Base-by-base conservation (phyloP, 2,888 invertebrate genomes). In the Zygothrica quintamaculata region DNA sequence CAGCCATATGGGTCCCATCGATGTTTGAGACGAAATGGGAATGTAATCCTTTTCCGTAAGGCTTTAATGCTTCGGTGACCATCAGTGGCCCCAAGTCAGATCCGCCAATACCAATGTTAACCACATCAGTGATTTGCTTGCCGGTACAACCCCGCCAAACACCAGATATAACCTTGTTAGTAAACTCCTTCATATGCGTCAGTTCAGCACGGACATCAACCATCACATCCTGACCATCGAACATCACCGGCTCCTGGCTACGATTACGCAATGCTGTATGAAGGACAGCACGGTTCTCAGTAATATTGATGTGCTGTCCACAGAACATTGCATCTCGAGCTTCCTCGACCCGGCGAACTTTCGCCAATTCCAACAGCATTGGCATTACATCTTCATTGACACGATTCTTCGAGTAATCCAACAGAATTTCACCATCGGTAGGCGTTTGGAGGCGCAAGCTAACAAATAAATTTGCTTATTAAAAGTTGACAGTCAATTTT, bases 61-160 rank as follows among this genome's bases (percentile, higher is more conserved):
- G 96, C 87, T 98, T 97, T 51, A 99, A 92, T 0, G 99, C 98
- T 92, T 99, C 99, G 0, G 99, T 99, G 37, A 99, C 99, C 99
- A 99, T 99, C 42, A 98, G 92, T 0, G 99, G 99, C 1, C 99
- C 99, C 89, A 99, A 93, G 92, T 99, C 99, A 0, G 99, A 99
- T 31, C 99, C 99, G 26, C 99, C 99, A 88, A 99, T 99, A 62
- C 99, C 99, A 91, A 99, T 99, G 91, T 99, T 99, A 62, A 99
- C 96, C 33, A 99, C 97, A 92, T 99, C 99, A 43, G 97, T 98
- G 64, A 99, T 99, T 61, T 95, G 91, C 92, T 98, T 97, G 12
- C 98, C 99, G 0, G 98, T 97, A 91, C 95, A 97, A 9, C 95
- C 95, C 77, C 93, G 94, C 95, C 95, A 95, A 6, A 93, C 92